phyloP scores from a whole-genome alignment of 2,888 invertebrate genomes.

The Melanostoma scalare region DNA sequence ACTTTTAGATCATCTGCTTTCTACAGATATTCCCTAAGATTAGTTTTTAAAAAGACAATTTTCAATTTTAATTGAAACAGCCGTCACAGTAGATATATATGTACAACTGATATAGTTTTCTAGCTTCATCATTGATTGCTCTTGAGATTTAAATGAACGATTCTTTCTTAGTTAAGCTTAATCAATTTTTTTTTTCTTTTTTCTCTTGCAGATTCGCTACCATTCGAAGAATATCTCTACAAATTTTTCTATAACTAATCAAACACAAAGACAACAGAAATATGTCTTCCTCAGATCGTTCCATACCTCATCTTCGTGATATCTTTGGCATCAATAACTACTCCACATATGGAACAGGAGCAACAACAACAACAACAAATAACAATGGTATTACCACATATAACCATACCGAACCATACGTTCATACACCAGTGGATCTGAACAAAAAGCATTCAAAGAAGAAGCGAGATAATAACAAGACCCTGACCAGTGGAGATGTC shows the following conservation, averaged over 20 bases:
- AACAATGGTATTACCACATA: slow-evolving; percentile 76
- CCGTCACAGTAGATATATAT: no score
- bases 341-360: slow-evolving; percentile 51
- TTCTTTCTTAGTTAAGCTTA: no score
- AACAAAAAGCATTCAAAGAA: slow-evolving; percentile 80
- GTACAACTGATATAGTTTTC: no score
- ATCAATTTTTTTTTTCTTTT: no score
- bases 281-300: slow-evolving; percentile 87
- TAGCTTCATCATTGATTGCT: no score
- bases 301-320: slow-evolving; percentile 90
- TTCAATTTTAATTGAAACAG: no score
- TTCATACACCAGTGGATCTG: slow-evolving; percentile 81
- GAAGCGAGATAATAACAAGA: slow-evolving; percentile 87
- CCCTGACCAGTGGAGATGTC: slow-evolving; percentile 86
- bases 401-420: slow-evolving; percentile 80
- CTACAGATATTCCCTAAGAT: no score
- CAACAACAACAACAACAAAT: slow-evolving; percentile 62
- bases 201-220: background rate
- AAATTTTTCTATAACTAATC: background rate
- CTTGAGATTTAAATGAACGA: no score
- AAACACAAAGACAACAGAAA: slow-evolving; percentile 1
- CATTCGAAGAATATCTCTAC: slow-evolving; percentile 21
- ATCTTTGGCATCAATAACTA: slow-evolving; percentile 85
- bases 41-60: no score
- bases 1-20: no score